Conservation (phyloP, 2,888 invertebrate species). For the Lasius platythorax region DNA sequence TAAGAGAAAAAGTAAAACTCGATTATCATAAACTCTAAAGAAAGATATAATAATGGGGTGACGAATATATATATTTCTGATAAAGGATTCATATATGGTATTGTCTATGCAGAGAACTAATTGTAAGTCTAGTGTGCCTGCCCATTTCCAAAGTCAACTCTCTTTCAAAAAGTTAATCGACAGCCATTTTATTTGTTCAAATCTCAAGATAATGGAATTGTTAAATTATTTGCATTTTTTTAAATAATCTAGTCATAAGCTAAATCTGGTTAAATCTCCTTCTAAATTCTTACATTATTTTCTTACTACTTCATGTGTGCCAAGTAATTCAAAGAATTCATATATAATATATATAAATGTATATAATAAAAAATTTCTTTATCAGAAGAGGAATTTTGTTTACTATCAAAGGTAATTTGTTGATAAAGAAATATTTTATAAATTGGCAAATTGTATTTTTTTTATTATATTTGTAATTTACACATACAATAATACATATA, state of each 20-base stretch:
- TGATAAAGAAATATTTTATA: neutral
- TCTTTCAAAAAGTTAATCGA: no score
- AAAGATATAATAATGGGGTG: neutral
- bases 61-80: no score
- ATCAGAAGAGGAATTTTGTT: neutral
- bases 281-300: neutral
- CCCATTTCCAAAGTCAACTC: no score
- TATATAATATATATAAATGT: neutral
- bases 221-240: no score
- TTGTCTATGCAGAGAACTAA: no score
- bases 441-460: neutral
- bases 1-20: neutral
- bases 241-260: no score
- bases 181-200: no score
- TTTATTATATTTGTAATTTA: neutral
- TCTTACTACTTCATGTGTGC: neutral
- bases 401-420: neutral
- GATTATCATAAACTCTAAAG: conserved; percentile 15
- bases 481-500: neutral
- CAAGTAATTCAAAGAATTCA: neutral
- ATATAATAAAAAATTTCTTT: neutral
- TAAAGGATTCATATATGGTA: no score
- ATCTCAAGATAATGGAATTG: no score
- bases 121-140: no score
- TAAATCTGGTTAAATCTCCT: neutral